Base-by-base conservation (phyloP, 2,888 invertebrate species). In the Folsomia candida region DNA sequence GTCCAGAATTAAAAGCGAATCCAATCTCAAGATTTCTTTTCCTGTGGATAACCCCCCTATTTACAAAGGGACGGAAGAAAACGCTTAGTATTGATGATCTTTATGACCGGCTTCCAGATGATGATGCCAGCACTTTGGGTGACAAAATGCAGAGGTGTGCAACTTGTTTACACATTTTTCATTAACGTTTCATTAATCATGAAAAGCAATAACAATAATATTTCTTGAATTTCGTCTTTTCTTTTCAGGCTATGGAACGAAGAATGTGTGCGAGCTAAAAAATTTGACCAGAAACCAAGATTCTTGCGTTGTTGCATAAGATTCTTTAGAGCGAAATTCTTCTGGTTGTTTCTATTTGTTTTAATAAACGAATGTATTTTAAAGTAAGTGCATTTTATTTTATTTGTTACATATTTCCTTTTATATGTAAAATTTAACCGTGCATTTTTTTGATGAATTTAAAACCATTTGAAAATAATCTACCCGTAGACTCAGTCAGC, bases 271-370 rank as follows among this genome's bases (percentile, higher is more conserved):
- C 6, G 6, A 37, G 14, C 14, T 4, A 14, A 9, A 9, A 37
- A 37, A 14, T 69, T 63, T 9, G 14, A 14, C 4, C 4, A 37
- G 6, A 14, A 37, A 4, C 37, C 37, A 37, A 37, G 14, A 4
- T 37, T 37, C 37, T 37, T 37, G 14, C 4, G 6, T 4, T 14
- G 14, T 37, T 37, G 4, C 14, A 9, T 4, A 14, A 14, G 4
- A 4, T 37, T 37, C 14, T 37, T 37, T 4, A 14, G 14, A 37
- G 14, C 4, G 14, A 37, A 14, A 9, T 37, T 4, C 4, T 14
- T 4, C 37, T 37, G 87, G 20, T 82, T 96, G 26, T 87, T 92
- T 27, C 95, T 95, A 11, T 90, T 95, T 68, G 87, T 88, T 1
- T 88, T 91, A 27, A 87, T 96, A 24, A 85, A 95, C n/a, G 81